Evolutionary conservation across 2,113 vertebrate genomes (phyloP).

Genomic region (Anhinga rufa): DNA sequence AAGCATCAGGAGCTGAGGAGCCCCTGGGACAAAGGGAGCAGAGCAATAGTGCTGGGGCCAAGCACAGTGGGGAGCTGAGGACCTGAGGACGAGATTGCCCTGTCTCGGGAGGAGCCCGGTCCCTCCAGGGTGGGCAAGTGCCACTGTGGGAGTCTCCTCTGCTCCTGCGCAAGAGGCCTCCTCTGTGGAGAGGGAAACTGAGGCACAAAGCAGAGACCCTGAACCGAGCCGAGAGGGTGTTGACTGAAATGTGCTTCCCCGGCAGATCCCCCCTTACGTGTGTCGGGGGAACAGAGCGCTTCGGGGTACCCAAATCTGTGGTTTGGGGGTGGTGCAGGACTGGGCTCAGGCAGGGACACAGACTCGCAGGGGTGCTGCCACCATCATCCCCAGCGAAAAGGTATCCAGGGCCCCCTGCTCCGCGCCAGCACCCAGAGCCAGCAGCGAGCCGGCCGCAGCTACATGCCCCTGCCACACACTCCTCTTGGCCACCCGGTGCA

Average conservation of each 20-base stretch:
- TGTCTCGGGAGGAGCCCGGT: accelerated
- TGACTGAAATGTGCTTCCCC: not conserved
- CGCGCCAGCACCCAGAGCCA: not conserved
- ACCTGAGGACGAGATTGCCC: not conserved
- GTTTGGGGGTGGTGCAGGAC: not conserved
- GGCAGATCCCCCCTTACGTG: accelerated
- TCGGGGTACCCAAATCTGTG: not conserved
- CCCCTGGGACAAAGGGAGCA: not conserved
- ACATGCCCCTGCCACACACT: accelerated
- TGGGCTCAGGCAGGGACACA: not conserved
- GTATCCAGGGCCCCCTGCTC: not conserved
- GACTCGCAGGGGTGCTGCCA: accelerated
- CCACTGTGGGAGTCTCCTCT: not conserved
- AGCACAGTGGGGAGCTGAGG: not conserved
- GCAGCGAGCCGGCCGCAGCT: not conserved
- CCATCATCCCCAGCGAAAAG: not conserved
- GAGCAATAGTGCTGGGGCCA: not conserved
- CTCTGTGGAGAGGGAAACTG: not conserved
- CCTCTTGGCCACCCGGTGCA: not conserved
- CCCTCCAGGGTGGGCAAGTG: not conserved
- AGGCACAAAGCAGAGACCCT: not conserved
- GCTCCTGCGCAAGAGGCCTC: not conserved
- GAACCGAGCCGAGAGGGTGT: not conserved
- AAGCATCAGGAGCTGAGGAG: not conserved
- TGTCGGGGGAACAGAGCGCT: not conserved